These are phyloP conservation scores for Limonius californicus DNA, from an alignment of 1,140 invertebrate genomes.

Conservation along the genomic window DNA sequence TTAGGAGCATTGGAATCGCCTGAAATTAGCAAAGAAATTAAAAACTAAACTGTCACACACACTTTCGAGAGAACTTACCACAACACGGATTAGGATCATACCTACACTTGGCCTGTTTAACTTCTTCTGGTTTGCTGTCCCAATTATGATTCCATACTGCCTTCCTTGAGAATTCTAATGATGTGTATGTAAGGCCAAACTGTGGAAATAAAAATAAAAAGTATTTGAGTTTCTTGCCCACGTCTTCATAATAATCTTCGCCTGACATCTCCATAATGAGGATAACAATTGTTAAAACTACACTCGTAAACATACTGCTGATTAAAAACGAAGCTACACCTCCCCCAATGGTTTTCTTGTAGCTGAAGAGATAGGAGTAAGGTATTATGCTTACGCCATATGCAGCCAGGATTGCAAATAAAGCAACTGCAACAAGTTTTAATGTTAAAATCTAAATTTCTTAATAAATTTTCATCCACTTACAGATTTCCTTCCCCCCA, in stretches of 20 bases:
- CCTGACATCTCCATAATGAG: conserved; percentile 26
- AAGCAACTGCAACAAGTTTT: conserved; percentile 25
- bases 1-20: background rate
- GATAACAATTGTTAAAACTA: conserved; percentile 32
- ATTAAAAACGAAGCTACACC: conserved; percentile 35
- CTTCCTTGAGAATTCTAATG: conserved; percentile 31
- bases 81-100: conserved; percentile 32
- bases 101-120: conserved; percentile 20
- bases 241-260: conserved; percentile 25
- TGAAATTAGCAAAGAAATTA: background rate
- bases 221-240: conserved; percentile 23
- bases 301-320: conserved; percentile 35
- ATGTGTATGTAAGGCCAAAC: conserved; percentile 30
- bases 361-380: conserved; percentile 38
- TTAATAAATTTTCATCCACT: too few species aligned
- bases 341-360: conserved; percentile 34
- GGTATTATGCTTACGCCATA: conserved; percentile 37
- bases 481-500: conserved; percentile 20
- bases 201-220: conserved; percentile 34
- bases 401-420: conserved; percentile 28
- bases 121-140: conserved; percentile 19
- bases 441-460: too few species aligned
- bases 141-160: conserved; percentile 37
- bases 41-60: too few species aligned
- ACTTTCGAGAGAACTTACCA: too few species aligned